Base-by-base conservation (phyloP, 2,888 invertebrate species). In the Branchipolynoe longqiensis region DNA sequence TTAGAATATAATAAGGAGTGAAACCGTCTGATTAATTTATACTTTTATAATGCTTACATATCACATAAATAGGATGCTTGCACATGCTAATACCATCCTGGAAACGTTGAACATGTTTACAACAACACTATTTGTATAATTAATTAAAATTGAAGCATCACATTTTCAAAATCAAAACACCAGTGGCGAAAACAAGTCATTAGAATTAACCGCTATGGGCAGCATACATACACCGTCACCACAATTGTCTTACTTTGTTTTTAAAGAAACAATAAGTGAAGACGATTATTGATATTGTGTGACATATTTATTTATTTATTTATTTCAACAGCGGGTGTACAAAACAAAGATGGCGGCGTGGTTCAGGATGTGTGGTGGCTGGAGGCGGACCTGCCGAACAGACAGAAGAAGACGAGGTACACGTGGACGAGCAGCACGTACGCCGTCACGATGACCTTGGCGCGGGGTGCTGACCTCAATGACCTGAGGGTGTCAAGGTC, bases 341-440 rank as follows among this genome's bases (percentile, higher is more conserved):
- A 48, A 12, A 48, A 12, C 48, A 48, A 48, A 48, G 8, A 48
- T 8, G 8, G n/a, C n/a, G n/a, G n/a, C n/a, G n/a, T n/a, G n/a
- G n/a, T n/a, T n/a, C n/a, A n/a, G n/a, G n/a, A n/a, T n/a, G n/a
- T n/a, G n/a, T n/a, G n/a, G n/a, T n/a, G n/a, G n/a, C n/a, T n/a
- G n/a, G n/a, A n/a, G n/a, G 38, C 0, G 14, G 1, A 69, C 3
- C 69, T 69, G 33, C 69, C 69, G 14, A 69, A 38, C 38, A 69
- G 33, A 38, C 69, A 69, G 69, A 69, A 69, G 69, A 69, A 69
- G 36, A 69, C 69, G 1, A 69, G 69, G 36, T 69, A 69, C 0
- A 69, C 1, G 36, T 69, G 69, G 18, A 69, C 14, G 3, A 69
- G 33, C 1, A 69, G 33, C 1, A 69, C 36, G 38, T 69, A 69